Evolutionary conservation across 1,140 invertebrate species (phyloP), one percentile per base, ranked within the genome.

Genomic region (Daktulosphaira vitifoliae): DNA sequence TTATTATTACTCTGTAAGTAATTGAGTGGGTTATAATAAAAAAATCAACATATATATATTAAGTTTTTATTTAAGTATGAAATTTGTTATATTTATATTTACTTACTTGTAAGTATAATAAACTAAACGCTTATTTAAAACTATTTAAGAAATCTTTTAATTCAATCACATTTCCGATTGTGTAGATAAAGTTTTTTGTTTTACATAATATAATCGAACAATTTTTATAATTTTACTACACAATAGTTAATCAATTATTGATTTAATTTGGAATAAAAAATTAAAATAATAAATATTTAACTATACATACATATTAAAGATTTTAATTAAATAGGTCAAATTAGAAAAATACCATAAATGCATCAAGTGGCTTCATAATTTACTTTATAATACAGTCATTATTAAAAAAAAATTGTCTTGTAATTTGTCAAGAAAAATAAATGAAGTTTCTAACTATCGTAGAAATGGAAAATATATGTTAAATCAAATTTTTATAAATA

Each of bases 341-440:
- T 79, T 84, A 11, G 76, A 80, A 38, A 87, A 91, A 71, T 93
- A 90, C 72, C 77, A 80, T 5, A 81, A 81, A 70, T 85, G 87
- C 1, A 81, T 94, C 1, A 76, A 83, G 51, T 91, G 89, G 82
- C 73, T 92, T 13, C 80, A 83, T 69, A 85, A 91, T 69, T 74
- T 93, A 1, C 73, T 94, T 9, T 88, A 84, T 69, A 72, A 83
- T 4, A 82, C 84, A 13, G 78, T 83, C 66, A 83, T 93, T 62
- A 85, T 81, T 5, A 77, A 80, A 20, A 85, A 90, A 42, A 79
- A 90, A 70, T 73, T 92, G 4, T 81, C 84, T 71, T 84, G 90
- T 11, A 83, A 89, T 59, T 82, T 84, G 4, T 81, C 82, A 53
- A 90, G 90, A 74, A 79, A 88, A 71, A 75, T 84, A 37, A 90